Evolutionary conservation across 2,888 invertebrate genomes (phyloP).

Genomic region (Heliconius hortense): DNA sequence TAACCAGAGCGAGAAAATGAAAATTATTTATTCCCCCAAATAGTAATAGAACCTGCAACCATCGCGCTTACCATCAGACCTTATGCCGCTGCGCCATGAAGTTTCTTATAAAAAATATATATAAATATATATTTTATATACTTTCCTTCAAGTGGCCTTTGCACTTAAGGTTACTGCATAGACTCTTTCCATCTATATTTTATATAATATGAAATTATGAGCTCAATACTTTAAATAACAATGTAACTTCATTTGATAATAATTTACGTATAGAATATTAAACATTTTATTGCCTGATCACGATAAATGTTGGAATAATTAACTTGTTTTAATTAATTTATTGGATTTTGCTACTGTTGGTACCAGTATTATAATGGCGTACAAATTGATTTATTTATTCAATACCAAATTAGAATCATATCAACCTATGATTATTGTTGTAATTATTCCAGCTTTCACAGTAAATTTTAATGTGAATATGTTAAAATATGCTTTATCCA

Average conservation of each 20-base stretch:
- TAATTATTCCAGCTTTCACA: constrained; percentile 7
- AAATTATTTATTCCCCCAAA: no score
- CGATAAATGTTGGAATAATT: constrained; percentile 10
- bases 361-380: not conserved
- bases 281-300: not conserved
- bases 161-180: not conserved
- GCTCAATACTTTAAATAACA: not conserved
- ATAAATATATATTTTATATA: not conserved
- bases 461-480: not conserved
- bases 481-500: not conserved
- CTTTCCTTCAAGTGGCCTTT: not conserved
- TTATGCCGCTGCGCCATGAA: no score
- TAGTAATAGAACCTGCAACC: no score
- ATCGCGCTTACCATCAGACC: no score
- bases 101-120: no score
- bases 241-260: not conserved
- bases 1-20: no score
- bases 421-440: constrained; percentile 5
- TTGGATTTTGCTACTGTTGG: not conserved
- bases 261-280: not conserved
- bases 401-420: constrained; percentile 4
- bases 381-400: constrained; percentile 10
- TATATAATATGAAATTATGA: not conserved
- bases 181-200: not conserved
- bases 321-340: constrained; percentile 14